Percentiles rank a stretch among this genome's conserved stretches.
phyloP scores from a whole-genome alignment of 2,797 vertebrate genomes.

The Microctenopoma steveboyesi region DNA sequence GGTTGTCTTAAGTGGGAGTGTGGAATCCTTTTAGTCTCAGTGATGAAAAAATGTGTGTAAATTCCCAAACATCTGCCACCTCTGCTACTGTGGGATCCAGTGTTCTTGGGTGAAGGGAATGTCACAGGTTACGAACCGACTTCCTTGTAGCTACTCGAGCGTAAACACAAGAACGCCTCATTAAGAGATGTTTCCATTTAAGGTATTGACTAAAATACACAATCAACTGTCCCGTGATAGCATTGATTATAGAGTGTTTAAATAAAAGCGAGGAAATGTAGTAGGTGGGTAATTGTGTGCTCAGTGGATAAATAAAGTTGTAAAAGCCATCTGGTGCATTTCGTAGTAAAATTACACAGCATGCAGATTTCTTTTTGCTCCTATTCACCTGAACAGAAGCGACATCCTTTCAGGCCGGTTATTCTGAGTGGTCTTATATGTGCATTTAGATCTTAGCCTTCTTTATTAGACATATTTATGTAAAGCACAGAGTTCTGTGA shows the following conservation, averaged over 20 bases:
- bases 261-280: slow-evolving; percentile 51
- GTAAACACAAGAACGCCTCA: slow-evolving; percentile 27
- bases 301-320: slow-evolving; percentile 74
- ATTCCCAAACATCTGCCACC: slow-evolving; percentile 54
- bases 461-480: slow-evolving; percentile 45
- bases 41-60: slow-evolving; percentile 62
- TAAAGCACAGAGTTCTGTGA: slow-evolving; percentile 14
- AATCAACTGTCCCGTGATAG: slow-evolving; percentile 44
- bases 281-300: slow-evolving; percentile 72
- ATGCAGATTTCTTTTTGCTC: slow-evolving; percentile 30
- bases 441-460: slow-evolving; percentile 28
- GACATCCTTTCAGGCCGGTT: slow-evolving; percentile 34
- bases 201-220: slow-evolving; percentile 44
- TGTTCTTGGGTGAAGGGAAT: slow-evolving; percentile 33
- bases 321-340: slow-evolving; percentile 75
- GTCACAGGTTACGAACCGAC: slow-evolving; percentile 44
- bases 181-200: slow-evolving; percentile 38
- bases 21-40: slow-evolving; percentile 66
- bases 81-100: slow-evolving; percentile 55
- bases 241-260: slow-evolving; percentile 67
- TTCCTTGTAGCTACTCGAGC: slow-evolving; percentile 20
- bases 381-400: slow-evolving; percentile 49
- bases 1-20: slow-evolving; percentile 64
- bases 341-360: slow-evolving; percentile 57
- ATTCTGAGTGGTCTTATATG: slow-evolving; percentile 9